A percentile compares a stretch with the other conserved stretches of the same genome.
Conservation (phyloP, 2,113 vertebrate species). For the Notothenia coriiceps region DNA sequence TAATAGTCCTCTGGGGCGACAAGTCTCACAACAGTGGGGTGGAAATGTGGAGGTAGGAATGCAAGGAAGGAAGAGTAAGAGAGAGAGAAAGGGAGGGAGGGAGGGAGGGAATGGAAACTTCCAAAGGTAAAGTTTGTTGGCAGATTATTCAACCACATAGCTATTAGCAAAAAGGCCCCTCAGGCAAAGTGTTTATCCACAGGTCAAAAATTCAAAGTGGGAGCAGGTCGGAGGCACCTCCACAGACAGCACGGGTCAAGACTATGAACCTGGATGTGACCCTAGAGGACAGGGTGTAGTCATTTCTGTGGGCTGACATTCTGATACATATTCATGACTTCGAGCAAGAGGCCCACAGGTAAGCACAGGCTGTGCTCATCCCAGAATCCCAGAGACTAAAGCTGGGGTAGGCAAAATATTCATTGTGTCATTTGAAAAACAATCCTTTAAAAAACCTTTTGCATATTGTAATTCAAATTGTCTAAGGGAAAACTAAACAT, state of each 20-base stretch:
- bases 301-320: constrained; percentile 6
- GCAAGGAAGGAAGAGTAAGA: too few species aligned
- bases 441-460: too few species aligned
- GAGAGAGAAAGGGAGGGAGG: not conserved
- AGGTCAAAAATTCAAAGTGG: constrained; percentile 24
- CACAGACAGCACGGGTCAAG: constrained; percentile 8
- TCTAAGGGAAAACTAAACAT: too few species aligned
- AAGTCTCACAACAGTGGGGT: not conserved
- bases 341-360: not conserved
- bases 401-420: too few species aligned
- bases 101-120: not conserved
- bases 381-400: not conserved
- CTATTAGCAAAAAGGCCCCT: constrained; percentile 10
- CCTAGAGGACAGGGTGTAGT: not conserved
- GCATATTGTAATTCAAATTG: too few species aligned
- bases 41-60: not conserved
- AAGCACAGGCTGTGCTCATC: too few species aligned
- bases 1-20: not conserved
- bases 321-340: constrained; percentile 35
- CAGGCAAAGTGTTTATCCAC: not conserved
- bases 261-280: not conserved
- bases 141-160: constrained; percentile 8
- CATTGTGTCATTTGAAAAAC: too few species aligned
- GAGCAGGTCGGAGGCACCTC: not conserved
- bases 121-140: not conserved